A percentile compares a stretch with the other conserved stretches of the same genome.
phyloP scores from a whole-genome alignment of 2,888 invertebrate genomes.

The Dasypolia templi region DNA sequence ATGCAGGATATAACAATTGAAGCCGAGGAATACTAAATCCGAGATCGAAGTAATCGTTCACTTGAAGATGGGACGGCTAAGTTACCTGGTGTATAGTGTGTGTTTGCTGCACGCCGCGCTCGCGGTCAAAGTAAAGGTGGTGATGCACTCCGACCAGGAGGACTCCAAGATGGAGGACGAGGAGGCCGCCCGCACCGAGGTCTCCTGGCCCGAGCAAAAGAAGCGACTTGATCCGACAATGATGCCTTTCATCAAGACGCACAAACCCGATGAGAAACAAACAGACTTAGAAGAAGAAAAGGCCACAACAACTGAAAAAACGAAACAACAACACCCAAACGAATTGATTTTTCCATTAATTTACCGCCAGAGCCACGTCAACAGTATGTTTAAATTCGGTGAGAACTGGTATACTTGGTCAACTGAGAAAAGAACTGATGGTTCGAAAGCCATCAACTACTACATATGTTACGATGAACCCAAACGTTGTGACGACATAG shows the following conservation, averaged over 20 bases:
- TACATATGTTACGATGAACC: conserved; percentile 87
- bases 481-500: conserved; percentile 86
- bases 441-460: conserved; percentile 83
- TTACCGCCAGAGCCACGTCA: conserved; percentile 84
- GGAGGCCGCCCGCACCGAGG: conserved; percentile 71
- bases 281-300: conserved; percentile 78
- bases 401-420: conserved; percentile 89
- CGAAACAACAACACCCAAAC: conserved; percentile 81
- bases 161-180: conserved; percentile 83
- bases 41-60: conserved; percentile 45
- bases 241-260: conserved; percentile 79
- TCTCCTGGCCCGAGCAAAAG: conserved; percentile 72
- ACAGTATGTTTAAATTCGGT: conserved; percentile 87
- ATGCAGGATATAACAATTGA: conserved; percentile 57
- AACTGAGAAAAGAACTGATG: conserved; percentile 82
- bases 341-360: conserved; percentile 86
- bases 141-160: conserved; percentile 85
- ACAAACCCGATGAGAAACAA: conserved; percentile 71
- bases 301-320: conserved; percentile 74
- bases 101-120: conserved; percentile 72
- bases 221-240: conserved; percentile 71
- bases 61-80: conserved; percentile 72
- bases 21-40: conserved; percentile 38
- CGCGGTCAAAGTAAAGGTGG: conserved; percentile 85
- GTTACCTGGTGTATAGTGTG: conserved; percentile 67